phyloP scores from a whole-genome alignment of 2,797 vertebrate genomes.

The Etheostoma perlongum region DNA sequence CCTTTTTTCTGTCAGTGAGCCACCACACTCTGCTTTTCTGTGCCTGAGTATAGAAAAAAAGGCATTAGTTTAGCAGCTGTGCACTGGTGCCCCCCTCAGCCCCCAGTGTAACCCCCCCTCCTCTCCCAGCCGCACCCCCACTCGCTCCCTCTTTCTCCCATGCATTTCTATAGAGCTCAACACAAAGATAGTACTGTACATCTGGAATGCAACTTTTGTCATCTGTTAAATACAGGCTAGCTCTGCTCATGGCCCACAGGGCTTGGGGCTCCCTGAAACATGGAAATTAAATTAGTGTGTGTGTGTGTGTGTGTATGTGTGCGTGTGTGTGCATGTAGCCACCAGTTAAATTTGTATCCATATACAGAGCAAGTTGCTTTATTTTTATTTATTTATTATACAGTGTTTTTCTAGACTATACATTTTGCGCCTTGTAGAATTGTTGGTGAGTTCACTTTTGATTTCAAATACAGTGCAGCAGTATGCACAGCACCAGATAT shows the following conservation, averaged over 20 bases:
- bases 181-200: slow-evolving; percentile 89
- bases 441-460: slow-evolving; percentile 28
- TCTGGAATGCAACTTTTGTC: slow-evolving; percentile 89
- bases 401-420: background rate
- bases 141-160: slow-evolving; percentile 66
- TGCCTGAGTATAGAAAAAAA: slow-evolving; percentile 59
- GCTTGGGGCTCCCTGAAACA: slow-evolving; percentile 78
- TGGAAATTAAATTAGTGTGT: slow-evolving; percentile 81
- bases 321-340: slow-evolving; percentile 38
- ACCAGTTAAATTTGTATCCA: slow-evolving; percentile 46
- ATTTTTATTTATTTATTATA: slow-evolving; percentile 34
- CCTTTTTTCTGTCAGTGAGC: slow-evolving; percentile 65
- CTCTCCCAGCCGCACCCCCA: slow-evolving; percentile 30
- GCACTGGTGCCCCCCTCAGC: slow-evolving; percentile 67
- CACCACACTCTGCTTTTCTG: slow-evolving; percentile 68
- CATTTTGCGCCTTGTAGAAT: slow-evolving; percentile 15
- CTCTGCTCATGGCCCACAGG: slow-evolving; percentile 71
- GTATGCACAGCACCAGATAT: background rate
- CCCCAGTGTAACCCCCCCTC: slow-evolving; percentile 69
- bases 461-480: slow-evolving; percentile 18
- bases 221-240: slow-evolving; percentile 87
- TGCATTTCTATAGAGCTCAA: slow-evolving; percentile 85
- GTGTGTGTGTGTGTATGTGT: slow-evolving; percentile 32
- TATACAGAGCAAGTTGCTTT: slow-evolving; percentile 20
- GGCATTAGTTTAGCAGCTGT: slow-evolving; percentile 88